Conservation (phyloP, 2,113 vertebrate species). For the Empidonax alnorum region DNA sequence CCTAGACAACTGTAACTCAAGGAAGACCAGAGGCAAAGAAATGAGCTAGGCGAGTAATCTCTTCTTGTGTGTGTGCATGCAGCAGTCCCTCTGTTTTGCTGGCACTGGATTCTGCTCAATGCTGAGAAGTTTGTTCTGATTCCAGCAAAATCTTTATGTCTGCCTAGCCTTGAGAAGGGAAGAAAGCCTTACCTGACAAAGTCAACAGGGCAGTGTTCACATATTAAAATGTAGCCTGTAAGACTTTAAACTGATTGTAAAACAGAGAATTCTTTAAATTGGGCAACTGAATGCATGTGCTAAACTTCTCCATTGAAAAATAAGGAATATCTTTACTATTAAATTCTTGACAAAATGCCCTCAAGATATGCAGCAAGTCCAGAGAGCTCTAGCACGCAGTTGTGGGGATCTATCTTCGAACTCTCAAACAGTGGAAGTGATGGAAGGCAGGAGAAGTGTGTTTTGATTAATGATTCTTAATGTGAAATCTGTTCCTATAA, state of each 20-base stretch:
- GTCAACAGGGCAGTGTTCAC: background rate
- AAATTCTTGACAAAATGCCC: constrained; percentile 23
- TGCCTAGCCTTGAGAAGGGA: background rate
- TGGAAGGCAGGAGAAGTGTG: background rate
- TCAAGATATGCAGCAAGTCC: background rate
- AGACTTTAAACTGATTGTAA: background rate
- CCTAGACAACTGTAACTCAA: background rate
- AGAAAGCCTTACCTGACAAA: background rate
- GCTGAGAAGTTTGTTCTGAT: background rate
- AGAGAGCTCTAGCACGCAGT: background rate
- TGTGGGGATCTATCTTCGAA: constrained; percentile 23
- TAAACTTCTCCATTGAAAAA: constrained; percentile 53
- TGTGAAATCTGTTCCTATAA: background rate
- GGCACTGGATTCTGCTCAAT: background rate
- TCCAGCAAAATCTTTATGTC: background rate
- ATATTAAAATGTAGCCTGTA: background rate
- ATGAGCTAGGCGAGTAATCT: rapidly evolving
- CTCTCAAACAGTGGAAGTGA: background rate
- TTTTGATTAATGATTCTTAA: background rate
- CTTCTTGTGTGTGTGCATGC: rapidly evolving
- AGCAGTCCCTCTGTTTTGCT: background rate
- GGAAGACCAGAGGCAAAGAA: background rate
- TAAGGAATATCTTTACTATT: background rate
- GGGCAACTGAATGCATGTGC: background rate
- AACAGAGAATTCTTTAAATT: background rate